Evolutionary conservation across 2,888 invertebrate species (phyloP).

Genomic region (Choreutis nemorana): DNA sequence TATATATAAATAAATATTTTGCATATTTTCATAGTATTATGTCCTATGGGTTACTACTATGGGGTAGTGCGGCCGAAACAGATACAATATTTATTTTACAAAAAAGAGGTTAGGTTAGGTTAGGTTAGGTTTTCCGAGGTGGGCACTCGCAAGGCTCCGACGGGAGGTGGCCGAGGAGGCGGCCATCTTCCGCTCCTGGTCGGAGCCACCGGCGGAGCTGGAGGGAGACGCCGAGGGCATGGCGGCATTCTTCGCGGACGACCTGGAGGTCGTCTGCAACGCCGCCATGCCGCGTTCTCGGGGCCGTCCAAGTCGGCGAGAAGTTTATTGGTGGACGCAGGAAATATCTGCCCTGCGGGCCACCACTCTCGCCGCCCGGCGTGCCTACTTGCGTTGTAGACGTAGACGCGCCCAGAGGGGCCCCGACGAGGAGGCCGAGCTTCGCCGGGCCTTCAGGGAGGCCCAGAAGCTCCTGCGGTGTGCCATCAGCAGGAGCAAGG

Average conservation of each 20-base stretch:
- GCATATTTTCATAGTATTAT: too few species aligned
- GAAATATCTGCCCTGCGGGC: too few species aligned
- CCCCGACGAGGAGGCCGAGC: too few species aligned
- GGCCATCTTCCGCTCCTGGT: too few species aligned
- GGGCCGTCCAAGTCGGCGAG: background rate
- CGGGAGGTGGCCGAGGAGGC: background rate
- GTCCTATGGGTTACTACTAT: background rate
- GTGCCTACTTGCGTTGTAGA: too few species aligned
- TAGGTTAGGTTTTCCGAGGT: conserved; percentile 12
- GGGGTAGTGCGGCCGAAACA: background rate
- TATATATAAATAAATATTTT: background rate
- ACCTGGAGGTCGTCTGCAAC: background rate
- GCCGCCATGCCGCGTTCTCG: background rate
- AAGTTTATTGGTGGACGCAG: background rate
- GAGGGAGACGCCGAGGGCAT: background rate
- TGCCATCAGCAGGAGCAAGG: too few species aligned
- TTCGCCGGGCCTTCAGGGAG: too few species aligned
- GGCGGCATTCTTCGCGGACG: background rate
- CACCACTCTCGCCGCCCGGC: too few species aligned
- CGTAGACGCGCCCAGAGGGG: too few species aligned
- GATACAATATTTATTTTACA: too few species aligned
- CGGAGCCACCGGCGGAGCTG: background rate
- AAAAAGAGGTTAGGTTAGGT: conserved; percentile 6
- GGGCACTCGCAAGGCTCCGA: too few species aligned
- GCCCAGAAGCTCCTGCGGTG: too few species aligned